Evolutionary conservation across 2,888 invertebrate genomes (phyloP), one percentile per base, ranked within the genome.

Genomic region (Limnephilus auricula): DNA sequence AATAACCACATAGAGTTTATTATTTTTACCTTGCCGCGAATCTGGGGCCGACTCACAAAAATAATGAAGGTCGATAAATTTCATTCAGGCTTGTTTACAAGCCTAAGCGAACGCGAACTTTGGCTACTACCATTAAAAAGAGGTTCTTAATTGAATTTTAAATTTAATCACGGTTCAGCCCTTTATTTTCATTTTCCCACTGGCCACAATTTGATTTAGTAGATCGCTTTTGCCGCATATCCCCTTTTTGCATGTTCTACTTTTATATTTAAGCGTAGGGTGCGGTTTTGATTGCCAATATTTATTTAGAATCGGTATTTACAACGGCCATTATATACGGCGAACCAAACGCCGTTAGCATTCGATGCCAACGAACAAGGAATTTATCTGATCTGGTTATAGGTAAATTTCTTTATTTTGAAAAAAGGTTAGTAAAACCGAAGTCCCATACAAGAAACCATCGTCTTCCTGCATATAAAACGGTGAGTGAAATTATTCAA

Each of bases 91-190:
- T 79, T 90, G 87, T 88, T 90, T 88, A 90, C 90, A 86, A 86
- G 65, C 87, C 30, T 45, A 31, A 88, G 15, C 80, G 90, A 90
- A 90, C 90, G 90, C 82, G 91, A 90, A 92, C 91, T 91, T 90
- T 88, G 88, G 85, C 84, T 85, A 88, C 87, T 50, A 90, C 90
- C 91, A 89, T 89, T 91, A 91, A 90, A 92, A 92, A 92, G 90
- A 84, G 89, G 89, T 92, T 89, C 92, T 91, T 91, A 93, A 93
- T 93, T 93, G 93, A 93, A 93, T 92, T 93, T 92, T 91, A 92
- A 93, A 93, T 93, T 93, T 92, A 91, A 93, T 93, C 93, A 91
- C 79, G 90, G 83, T 89, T 88, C 85, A 86, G 83, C 89, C 90
- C 88, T 40, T 82, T 45, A 34, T 89, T 91, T 80, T 91, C 90